Base-by-base conservation (phyloP, 2,888 invertebrate species). In the Tetrapedia diversipes region DNA sequence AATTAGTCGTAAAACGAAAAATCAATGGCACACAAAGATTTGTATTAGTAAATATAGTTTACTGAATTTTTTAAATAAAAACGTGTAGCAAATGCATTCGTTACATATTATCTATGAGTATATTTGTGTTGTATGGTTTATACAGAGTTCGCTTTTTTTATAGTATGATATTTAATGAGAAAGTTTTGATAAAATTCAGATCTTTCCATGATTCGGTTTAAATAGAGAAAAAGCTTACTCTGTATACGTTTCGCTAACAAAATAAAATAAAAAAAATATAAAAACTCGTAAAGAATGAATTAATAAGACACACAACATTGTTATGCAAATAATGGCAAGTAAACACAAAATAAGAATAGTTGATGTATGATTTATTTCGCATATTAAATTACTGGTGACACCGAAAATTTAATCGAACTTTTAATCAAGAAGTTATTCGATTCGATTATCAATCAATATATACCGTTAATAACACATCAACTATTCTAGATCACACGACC, bases 281-380 rank as follows among this genome's bases (percentile, higher is more conserved):
- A 65, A 71, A 60, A 47, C 37, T 24, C 53, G 65, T 79, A 32
- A 43, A 51, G 39, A 65, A 53, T 43, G 27, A 60, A 73, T 70
- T 53, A 69, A 39, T 54, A 49, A 19, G 19, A 39, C 82, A 80
- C 77, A 81, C 80, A n/a, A n/a, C n/a, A 75, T 27, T 45, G 56
- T 77, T 79, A 81, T 81, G 79, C 71, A 70, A 76, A 49, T 73
- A 69, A 77, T 66, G 61, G 43, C 70, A 75, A 75, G 56, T 69
- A 78, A 82, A 70, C 79, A 51, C 75, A 73, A 79, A 56, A 54
- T 71, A 60, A 77, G 74, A 84, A 83, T 81, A 86, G 77, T 78
- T 75, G 72, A 81, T 59, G 74, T 65, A 56, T 34, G 19, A 22
- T 24, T 41, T 53, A 22, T 8, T 37, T n/a, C 19, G 53, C 29